Evolutionary conservation across 2,113 vertebrate species (phyloP), one percentile per base, ranked within the genome.

Genomic region (Elanus axillaris): DNA sequence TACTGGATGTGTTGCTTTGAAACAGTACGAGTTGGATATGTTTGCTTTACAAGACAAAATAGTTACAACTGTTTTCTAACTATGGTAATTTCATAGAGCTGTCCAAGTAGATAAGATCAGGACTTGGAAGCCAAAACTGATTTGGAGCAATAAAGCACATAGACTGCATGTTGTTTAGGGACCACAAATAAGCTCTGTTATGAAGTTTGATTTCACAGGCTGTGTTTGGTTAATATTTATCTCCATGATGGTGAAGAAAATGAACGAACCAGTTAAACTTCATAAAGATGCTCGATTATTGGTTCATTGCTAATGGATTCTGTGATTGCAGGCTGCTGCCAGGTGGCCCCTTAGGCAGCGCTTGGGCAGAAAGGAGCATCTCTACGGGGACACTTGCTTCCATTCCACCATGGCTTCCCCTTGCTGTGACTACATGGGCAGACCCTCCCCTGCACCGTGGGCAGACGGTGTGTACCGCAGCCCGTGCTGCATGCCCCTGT

Each of bases 381-480:
- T 21, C 14, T 9, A 7, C 0, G 1, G 19, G 56, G 36, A 19
- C 9, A 1, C 21, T 9, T 16, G 27, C 40, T 53, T 52, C 53
- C 1, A 1, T 22, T n/a, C 6, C n/a, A 34, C 60, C 0, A 0
- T 29, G 36, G 11, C 0, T 6, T 4, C 43, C 21, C 16, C 0
- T 6, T 59, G 68, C 43, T 1, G 1, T 53, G 45, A 10, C 52
- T 32, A 5, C 1, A 11, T n/a, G 31, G 40, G 40, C 66, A 69
- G 38, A 53, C 47, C 27, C 34, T n/a, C 22, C 59, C 38, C 42
- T 15, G 10, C 27, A 10, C 21, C 9, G 2, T 4, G 27, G 74
- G 66, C 58, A n/a, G 40, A 16, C 3, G 1, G 23, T 2, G 1
- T 7, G 50, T 4, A 2, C 40, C 1, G 2, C 38, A 13, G 53